Base-by-base conservation (phyloP, 2,888 invertebrate genomes). In the Chloroclysta siterata region DNA sequence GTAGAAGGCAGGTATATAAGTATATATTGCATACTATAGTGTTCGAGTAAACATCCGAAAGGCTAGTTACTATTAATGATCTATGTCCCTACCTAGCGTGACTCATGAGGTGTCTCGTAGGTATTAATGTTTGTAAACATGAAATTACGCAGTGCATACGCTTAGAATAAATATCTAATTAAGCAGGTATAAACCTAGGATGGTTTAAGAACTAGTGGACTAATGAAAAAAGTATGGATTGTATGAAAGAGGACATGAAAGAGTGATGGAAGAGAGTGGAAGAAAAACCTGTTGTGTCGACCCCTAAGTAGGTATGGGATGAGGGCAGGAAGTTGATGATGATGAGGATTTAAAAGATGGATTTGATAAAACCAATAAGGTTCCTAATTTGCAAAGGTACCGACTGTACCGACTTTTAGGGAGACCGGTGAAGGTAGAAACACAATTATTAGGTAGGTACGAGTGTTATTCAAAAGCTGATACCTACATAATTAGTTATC, bases 71-170 rank as follows among this genome's bases (percentile, higher is more conserved):
- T 39, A 39, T 11, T 39, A 39, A 7, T 8, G 13, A 53, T 29
- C 14, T 22, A 42, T 10, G 42, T 53, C 42, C 3, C 53, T 53
- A 28, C 10, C 5, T 44, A 44, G 0, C 29, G 29, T 53, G 53
- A 53, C 29, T 53, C 53, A 53, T 13, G 14, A 5, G 7, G n/a
- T 17, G 42, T 53, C 42, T 22, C 28, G 7, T 5, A n/a, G n/a
- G n/a, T n/a, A 11, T 22, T 0, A 4, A 7, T 42, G n/a, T 44
- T 44, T 44, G 29, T 53, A 53, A 53, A 44, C 53, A 53, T 44
- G 53, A 29, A n/a, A 28, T 3, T 10, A 41, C 41, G 8, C 36
- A 17, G 36, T 17, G 10, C n/a, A 42, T 7, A 51, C 15, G 33
- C 36, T 11, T 39, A 39, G 36, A 39, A 11, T 11, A 39, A 3